phyloP scores from a whole-genome alignment of 1,140 invertebrate species.

The Diachasmimorpha longicaudata region DNA sequence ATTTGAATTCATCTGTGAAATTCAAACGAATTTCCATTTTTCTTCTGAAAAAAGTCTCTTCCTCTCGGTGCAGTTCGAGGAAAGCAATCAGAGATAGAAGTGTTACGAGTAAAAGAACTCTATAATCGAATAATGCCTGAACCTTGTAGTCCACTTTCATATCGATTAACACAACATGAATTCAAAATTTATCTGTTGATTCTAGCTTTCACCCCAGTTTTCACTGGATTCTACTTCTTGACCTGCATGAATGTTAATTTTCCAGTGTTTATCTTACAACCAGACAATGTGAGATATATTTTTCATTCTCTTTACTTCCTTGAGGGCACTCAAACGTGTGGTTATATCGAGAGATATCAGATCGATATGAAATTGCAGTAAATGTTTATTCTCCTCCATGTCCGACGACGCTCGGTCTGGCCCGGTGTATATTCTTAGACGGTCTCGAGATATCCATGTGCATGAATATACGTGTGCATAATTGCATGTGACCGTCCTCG shows the following conservation, averaged over 20 bases:
- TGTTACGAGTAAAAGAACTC: neutral
- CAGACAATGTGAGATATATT: neutral
- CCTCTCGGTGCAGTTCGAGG: neutral
- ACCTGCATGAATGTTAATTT: neutral
- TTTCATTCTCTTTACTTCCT: neutral
- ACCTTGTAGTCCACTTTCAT: neutral
- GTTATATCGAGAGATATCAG: neutral
- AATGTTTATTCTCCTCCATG: neutral
- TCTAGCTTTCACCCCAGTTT: neutral
- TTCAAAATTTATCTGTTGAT: neutral
- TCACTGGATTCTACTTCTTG: neutral
- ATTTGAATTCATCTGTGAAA: too few relatives aligned
- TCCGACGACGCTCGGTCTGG: neutral
- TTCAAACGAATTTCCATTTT: too few relatives aligned
- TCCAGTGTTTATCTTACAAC: neutral
- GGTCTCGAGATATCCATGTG: neutral
- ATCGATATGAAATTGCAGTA: neutral
- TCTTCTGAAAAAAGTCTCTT: too few relatives aligned
- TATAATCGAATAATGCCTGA: neutral
- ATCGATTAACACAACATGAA: neutral
- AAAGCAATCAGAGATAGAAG: neutral
- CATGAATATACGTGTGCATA: neutral
- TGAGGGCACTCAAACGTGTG: neutral
- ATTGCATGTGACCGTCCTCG: neutral
- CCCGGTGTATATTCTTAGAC: neutral